Conservation (phyloP, 2,797 vertebrate genomes). For the Ceryle rudis region DNA sequence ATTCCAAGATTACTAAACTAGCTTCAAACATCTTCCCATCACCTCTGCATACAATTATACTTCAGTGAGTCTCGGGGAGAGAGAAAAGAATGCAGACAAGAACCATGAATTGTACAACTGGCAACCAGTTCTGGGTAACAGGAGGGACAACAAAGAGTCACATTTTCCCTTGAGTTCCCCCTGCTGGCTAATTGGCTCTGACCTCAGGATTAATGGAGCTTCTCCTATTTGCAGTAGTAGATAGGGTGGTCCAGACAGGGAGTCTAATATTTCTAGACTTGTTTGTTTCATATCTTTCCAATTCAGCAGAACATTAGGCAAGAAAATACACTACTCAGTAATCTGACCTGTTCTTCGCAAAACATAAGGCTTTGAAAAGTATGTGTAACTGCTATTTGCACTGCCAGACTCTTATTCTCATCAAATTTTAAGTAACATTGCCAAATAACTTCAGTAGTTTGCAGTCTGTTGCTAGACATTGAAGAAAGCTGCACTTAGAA, state of each 20-base stretch:
- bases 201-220: background rate
- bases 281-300: background rate
- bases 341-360: conserved; percentile 79
- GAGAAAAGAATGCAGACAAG: background rate
- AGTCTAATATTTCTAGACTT: background rate
- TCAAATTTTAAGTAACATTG: conserved; percentile 81
- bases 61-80: background rate
- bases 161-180: background rate
- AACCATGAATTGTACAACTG: background rate
- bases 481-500: background rate
- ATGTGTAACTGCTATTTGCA: conserved; percentile 74
- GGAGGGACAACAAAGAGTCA: background rate
- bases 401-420: conserved; percentile 51
- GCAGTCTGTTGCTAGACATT: conserved; percentile 74
- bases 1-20: background rate
- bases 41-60: background rate
- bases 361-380: conserved; percentile 78
- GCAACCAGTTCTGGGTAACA: background rate
- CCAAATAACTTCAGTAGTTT: conserved; percentile 83
- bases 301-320: background rate
- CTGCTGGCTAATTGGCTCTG: background rate
- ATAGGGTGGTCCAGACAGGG: background rate
- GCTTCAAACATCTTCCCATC: background rate
- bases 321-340: background rate
- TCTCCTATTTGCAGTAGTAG: background rate